These are phyloP conservation scores for Pollachius pollachius DNA, from an alignment of 2,113 vertebrate genomes.

Conservation along the genomic window DNA sequence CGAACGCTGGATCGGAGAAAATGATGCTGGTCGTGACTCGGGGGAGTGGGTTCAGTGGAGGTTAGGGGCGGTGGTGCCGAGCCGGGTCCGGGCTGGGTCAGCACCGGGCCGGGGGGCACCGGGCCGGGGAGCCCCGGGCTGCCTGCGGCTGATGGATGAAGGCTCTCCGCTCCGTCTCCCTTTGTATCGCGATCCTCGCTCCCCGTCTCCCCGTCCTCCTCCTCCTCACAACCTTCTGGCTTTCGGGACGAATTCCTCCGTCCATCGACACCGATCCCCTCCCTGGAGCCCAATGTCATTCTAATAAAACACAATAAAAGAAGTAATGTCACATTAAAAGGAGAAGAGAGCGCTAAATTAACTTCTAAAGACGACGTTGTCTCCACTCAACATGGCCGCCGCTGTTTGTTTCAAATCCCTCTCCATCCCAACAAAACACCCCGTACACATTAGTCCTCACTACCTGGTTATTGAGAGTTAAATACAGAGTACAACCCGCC, in stretches of 20 bases:
- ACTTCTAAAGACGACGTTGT: slow-evolving; percentile 76
- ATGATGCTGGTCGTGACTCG: slow-evolving; percentile 96
- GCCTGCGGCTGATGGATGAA: slow-evolving; percentile 72
- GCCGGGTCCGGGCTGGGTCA: slow-evolving; percentile 54
- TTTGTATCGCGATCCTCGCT: slow-evolving; percentile 87
- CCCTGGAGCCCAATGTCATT: slow-evolving; percentile 95
- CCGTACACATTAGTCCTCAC: slow-evolving; percentile 49
- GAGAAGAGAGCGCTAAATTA: slow-evolving; percentile 60
- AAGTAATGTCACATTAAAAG: slow-evolving; percentile 44
- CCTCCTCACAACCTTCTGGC: slow-evolving; percentile 79
- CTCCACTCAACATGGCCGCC: slow-evolving; percentile 99
- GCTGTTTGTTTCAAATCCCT: slow-evolving; percentile 99
- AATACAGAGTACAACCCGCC: slow-evolving; percentile 17
- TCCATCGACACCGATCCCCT: slow-evolving; percentile 85
- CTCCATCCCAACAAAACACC: slow-evolving; percentile 89
- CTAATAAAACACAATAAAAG: slow-evolving; percentile 72
- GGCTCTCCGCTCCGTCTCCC: slow-evolving; percentile 82
- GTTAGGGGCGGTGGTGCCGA: slow-evolving; percentile 62
- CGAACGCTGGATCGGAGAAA: slow-evolving; percentile 97
- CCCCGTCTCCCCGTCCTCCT: slow-evolving; percentile 87
- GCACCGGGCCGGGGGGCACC: slow-evolving; percentile 61
- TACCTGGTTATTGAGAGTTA: slow-evolving; percentile 29
- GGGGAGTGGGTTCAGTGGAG: slow-evolving; percentile 65
- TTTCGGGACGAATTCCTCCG: slow-evolving; percentile 86
- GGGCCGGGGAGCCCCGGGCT: slow-evolving; percentile 59